Percentiles rank a stretch among this genome's conserved stretches.
These are phyloP conservation scores for Cavia aperea DNA, from an alignment of 2,113 vertebrate species.

Conservation along the genomic window DNA sequence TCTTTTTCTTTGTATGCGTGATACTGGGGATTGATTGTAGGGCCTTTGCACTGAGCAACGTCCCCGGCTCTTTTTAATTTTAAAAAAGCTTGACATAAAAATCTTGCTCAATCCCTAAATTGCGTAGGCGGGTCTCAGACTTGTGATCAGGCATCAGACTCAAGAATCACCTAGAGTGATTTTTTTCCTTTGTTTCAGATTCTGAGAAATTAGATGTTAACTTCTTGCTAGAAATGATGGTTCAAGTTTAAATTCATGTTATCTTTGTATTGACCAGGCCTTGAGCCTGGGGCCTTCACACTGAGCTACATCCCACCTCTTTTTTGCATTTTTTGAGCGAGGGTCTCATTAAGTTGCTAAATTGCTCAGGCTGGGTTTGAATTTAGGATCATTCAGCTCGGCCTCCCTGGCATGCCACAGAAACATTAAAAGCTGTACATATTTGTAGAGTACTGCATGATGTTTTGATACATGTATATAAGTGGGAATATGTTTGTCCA, in stretches of 20 bases:
- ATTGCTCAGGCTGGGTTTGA: background rate
- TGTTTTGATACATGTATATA: background rate
- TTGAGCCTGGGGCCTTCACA: background rate
- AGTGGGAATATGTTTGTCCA: background rate
- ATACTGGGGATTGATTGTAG: background rate
- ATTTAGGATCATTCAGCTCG: background rate
- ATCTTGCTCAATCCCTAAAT: background rate
- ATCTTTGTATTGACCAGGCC: background rate
- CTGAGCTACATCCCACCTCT: background rate
- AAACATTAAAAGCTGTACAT: background rate
- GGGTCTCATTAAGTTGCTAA: background rate
- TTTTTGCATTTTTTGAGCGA: background rate
- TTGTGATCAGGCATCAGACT: background rate
- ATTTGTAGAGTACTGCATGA: no score
- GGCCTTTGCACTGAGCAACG: background rate
- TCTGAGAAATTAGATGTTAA: background rate
- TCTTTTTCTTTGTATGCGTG: background rate
- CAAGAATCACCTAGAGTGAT: background rate
- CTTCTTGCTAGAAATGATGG: background rate
- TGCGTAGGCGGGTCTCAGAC: background rate
- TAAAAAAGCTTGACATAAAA: background rate
- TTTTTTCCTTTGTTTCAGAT: background rate
- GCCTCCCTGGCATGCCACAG: background rate
- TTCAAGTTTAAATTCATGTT: background rate
- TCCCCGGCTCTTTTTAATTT: background rate